These are phyloP conservation scores for Zygaena filipendulae DNA, from an alignment of 2,888 invertebrate species.

Conservation along the genomic window DNA sequence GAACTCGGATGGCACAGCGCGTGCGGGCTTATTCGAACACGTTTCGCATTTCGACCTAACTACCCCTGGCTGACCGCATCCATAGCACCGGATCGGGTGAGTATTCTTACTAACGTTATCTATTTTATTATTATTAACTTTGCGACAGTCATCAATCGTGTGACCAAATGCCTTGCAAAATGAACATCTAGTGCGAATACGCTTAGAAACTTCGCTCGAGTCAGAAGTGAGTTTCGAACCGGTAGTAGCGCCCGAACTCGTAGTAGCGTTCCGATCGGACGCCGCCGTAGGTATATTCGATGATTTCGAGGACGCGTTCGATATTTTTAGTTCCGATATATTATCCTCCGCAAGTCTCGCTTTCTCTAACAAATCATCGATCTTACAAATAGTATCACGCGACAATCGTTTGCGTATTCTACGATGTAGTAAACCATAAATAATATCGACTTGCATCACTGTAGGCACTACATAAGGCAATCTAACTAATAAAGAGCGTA, in stretches of 20 bases:
- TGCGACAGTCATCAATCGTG: no score
- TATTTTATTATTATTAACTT: no score
- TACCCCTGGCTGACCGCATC: conserved; percentile 5
- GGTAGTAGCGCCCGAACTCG: no score
- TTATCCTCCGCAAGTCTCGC: conserved; percentile 11
- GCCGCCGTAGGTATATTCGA: no score
- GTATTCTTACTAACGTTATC: no score
- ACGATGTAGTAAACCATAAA: conserved; percentile 15
- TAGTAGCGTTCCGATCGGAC: no score
- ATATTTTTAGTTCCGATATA: neutral
- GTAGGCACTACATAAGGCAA: conserved; percentile 1
- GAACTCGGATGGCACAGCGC: conserved; percentile 1
- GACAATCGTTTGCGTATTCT: conserved; percentile 13
- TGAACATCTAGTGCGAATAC: no score
- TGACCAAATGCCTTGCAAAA: no score
- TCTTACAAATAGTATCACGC: conserved; percentile 4
- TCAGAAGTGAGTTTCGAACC: no score
- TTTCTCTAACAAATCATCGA: conserved; percentile 9
- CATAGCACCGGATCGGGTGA: conserved; percentile 9
- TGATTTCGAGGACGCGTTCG: no score
- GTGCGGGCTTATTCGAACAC: neutral
- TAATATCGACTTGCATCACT: conserved; percentile 13
- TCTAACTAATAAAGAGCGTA: conserved; percentile 3
- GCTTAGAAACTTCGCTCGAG: no score
- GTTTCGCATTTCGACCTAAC: conserved; percentile 7